Evolutionary conservation across 2,113 vertebrate genomes (phyloP), one percentile per base, ranked within the genome.

Genomic region (Emydura subglobosa): DNA sequence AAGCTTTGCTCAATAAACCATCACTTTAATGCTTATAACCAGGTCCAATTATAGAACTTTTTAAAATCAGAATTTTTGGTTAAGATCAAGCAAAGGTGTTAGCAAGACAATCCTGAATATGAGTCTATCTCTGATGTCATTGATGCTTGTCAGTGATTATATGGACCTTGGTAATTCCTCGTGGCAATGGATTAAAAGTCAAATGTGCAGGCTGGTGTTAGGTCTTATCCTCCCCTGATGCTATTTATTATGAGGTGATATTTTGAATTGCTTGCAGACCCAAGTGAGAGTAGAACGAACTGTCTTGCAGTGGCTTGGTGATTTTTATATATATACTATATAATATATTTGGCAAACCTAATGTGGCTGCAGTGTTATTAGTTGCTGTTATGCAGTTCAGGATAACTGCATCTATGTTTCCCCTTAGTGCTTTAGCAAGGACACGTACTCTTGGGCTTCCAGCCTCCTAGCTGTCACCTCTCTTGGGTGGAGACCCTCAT

Each of bases 151-250:
- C 2, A 5, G 50, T n/a, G 42, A 10, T 6, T 31, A 21, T 9
- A 10, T 1, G 29, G 31, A 72, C 1, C 0, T 0, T 82, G 17
- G 22, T 47, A 54, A 8, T 88, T 68, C 21, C 92, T 83, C 50
- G 10, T 42, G 1, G 14, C 80, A 24, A 90, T 5, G 47, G 72
- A 34, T 85, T 42, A 34, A 19, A 85, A 80, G 34, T 39, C 0
- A 0, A 17, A n/a, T 1, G 1, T 51, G 4, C 16, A 22, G 7
- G 16, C 21, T 49, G 21, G 1, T 42, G 54, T 47, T 79, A 59
- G 1, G 22, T 74, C 7, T 68, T 8, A 9, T 49, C 7, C n/a
- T 5, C 8, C 1, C 1, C 34, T n/a, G 31, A 42, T 82, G 2
- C 9, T 6, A 2, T 4, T 1, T 2, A 2, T 88, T 88, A 50